These are phyloP conservation scores for Corythaeola cristata DNA, from an alignment of 2,113 vertebrate genomes.

Conservation along the genomic window DNA sequence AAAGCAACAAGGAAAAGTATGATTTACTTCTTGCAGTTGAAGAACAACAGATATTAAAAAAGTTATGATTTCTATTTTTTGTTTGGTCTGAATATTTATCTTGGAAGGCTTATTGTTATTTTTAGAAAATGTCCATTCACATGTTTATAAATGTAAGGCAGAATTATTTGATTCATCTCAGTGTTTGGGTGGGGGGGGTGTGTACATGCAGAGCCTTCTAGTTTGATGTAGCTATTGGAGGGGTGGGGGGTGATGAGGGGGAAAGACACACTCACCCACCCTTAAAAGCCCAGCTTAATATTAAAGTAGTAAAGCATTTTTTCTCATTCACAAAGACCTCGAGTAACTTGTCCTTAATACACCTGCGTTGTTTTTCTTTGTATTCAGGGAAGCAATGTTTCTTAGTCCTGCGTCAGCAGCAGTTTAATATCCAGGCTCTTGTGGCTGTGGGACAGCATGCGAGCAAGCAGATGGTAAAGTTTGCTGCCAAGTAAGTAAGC, in stretches of 20 bases:
- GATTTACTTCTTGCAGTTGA: neutral
- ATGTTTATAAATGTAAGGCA: neutral
- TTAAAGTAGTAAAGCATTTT: constrained; percentile 48
- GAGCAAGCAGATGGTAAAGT: constrained; percentile 99
- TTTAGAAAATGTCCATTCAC: neutral
- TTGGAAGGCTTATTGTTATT: neutral
- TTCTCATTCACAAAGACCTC: constrained; percentile 55
- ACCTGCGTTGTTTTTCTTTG: constrained; percentile 70
- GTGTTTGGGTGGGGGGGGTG: neutral
- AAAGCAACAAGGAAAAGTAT: neutral
- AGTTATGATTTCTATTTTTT: neutral
- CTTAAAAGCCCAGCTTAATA: neutral
- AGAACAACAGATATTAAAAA: neutral
- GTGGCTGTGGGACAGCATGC: constrained; percentile 96
- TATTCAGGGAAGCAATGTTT: constrained; percentile 96
- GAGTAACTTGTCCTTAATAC: constrained; percentile 60
- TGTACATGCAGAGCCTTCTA: neutral
- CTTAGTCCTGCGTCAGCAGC: constrained; percentile 97
- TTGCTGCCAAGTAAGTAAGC: constrained; percentile 98
- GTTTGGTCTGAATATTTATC: neutral
- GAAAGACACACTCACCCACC: no score
- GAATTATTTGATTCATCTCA: neutral
- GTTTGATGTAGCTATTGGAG: neutral
- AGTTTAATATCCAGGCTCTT: constrained; percentile 95
- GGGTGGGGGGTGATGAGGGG: rapidly evolving